Evolutionary conservation across 2,797 vertebrate genomes (phyloP), one percentile per base, ranked within the genome.

Genomic region (Scyliorhinus canicula): DNA sequence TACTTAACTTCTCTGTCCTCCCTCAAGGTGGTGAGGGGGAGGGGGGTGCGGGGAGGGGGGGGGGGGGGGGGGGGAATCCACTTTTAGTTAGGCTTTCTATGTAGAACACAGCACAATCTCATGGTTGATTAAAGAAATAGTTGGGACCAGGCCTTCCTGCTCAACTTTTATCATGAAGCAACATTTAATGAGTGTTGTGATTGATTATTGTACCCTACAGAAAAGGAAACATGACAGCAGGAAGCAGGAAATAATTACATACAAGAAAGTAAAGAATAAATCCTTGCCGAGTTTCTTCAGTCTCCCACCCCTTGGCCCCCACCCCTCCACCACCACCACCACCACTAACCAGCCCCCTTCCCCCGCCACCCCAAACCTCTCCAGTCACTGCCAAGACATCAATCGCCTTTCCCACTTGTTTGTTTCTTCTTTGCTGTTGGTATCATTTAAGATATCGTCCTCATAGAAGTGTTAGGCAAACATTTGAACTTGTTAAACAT

Each of bases 131-230:
- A 26, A 65, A 91, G 57, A 65, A 91, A 63, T 60, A 40, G 2
- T 40, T 57, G 85, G 85, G 52, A 88, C 16, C 31, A 88, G 35
- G 4, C 35, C 85, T 91, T 65, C 60, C 88, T 44, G 57, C 88
- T 91, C 1, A 65, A 40, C n/a, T 4, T 9, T 63, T 91, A 65
- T 91, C 57, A 91, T 40, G 35, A 44, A 65, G n/a, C 35, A 91
- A 65, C 19, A 65, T 44, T 65, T 44, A 65, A 91, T 91, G 88
- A 44, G 57, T 65, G 8, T 44, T 11, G n/a, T 91, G 88, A 91
- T 91, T 65, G 21, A 91, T 91, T 91, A 91, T 65, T 65, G n/a
- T 24, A 91, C n/a, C n/a, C 57, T 11, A 2, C 88, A 91, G 88
- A 40, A 65, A 91, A 88, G 85, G 85, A 88, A 88, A 31, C 28